phyloP scores from a whole-genome alignment of 1,140 invertebrate genomes.

The Triops longicaudatus region DNA sequence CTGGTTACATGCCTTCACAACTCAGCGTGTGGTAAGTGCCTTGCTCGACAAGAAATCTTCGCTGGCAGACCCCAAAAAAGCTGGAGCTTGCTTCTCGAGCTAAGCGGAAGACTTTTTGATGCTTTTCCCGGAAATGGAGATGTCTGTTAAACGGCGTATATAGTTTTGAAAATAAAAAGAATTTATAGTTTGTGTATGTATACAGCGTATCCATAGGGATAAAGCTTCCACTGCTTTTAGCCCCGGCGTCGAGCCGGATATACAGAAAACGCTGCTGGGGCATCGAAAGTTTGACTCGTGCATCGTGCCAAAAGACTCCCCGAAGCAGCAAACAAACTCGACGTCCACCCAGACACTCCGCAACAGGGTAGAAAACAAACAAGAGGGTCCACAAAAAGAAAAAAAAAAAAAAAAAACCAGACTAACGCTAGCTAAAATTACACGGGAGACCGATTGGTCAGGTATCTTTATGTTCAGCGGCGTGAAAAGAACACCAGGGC shows the following conservation, averaged over 20 bases:
- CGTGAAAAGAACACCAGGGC: background rate
- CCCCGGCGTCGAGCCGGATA: background rate
- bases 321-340: background rate
- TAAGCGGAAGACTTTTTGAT: background rate
- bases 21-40: conserved; percentile 13
- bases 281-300: background rate
- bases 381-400: background rate
- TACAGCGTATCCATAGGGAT: background rate
- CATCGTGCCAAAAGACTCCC: background rate
- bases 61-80: background rate
- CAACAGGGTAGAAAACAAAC: background rate
- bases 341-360: background rate
- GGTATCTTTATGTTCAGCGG: too few species aligned
- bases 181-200: background rate
- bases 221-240: background rate
- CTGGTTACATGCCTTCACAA: conserved; percentile 8
- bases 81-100: background rate
- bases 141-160: conserved; percentile 1
- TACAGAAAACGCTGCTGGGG: background rate
- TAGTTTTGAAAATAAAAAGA: background rate
- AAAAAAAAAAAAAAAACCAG: background rate
- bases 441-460: background rate
- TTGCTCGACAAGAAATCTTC: background rate
- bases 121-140: conserved; percentile 5
- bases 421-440: background rate